phyloP scores from a whole-genome alignment of 2,888 invertebrate genomes.

The Scaeva pyrastri region DNA sequence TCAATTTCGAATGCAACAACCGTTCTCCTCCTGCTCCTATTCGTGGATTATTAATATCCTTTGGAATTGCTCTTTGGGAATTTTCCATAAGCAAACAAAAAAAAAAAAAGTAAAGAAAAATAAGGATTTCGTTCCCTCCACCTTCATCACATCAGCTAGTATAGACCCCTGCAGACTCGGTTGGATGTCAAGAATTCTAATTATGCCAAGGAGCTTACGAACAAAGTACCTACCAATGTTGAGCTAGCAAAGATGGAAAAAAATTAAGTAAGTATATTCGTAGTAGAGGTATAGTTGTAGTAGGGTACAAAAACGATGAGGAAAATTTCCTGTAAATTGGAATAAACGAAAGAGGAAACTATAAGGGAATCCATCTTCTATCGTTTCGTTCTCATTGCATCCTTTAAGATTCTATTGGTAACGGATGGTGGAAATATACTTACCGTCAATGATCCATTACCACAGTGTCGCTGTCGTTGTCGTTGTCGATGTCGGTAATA shows the following conservation, averaged over 20 bases:
- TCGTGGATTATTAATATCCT: conserved; percentile 69
- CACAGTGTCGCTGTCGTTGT: conserved; percentile 4
- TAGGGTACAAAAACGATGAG: neutral
- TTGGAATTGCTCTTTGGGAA: conserved; percentile 49
- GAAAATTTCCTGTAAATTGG: conserved; percentile 49
- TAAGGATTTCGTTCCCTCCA: neutral
- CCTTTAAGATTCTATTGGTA: conserved; percentile 11
- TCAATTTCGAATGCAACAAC: conserved; percentile 72
- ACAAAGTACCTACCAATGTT: conserved; percentile 12
- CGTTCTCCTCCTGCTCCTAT: conserved; percentile 36
- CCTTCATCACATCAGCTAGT: neutral
- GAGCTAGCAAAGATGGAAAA: neutral
- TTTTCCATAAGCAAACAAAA: neutral
- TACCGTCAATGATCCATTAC: conserved; percentile 38
- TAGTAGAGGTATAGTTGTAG: neutral
- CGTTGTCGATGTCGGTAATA: neutral
- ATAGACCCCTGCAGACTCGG: conserved; percentile 6
- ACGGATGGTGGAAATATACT: conserved; percentile 33
- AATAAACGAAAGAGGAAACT: conserved; percentile 34
- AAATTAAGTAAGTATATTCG: neutral
- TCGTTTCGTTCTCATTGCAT: conserved; percentile 13
- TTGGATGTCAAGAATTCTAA: conserved; percentile 66
- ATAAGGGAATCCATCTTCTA: conserved; percentile 32
- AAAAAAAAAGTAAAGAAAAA: neutral
- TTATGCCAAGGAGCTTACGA: conserved; percentile 59